Evolutionary conservation across 2,113 vertebrate species (phyloP).

Genomic region (Sylvilagus bachmani): DNA sequence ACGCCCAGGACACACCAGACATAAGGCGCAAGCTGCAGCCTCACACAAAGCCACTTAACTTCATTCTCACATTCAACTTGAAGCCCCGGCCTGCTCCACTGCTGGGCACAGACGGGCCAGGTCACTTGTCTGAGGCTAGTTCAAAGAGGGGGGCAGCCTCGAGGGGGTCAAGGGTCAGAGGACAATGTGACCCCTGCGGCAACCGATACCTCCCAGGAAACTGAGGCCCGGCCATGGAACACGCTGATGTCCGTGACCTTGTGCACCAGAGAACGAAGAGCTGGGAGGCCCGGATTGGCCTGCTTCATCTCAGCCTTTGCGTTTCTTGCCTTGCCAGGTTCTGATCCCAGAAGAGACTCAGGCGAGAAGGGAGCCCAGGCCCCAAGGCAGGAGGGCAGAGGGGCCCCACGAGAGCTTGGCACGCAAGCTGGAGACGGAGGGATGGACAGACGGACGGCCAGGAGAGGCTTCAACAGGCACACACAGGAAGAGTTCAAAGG

Average conservation of each 20-base stretch:
- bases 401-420: background rate
- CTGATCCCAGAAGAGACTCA: background rate
- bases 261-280: background rate
- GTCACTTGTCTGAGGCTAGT: background rate
- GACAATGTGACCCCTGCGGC: background rate
- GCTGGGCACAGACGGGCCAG: background rate
- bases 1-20: background rate
- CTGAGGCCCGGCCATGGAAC: rapidly evolving
- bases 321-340: background rate
- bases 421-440: no score
- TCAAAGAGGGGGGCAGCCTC: background rate
- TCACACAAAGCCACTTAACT: background rate
- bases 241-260: background rate
- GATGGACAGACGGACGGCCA: no score
- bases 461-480: background rate
- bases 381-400: background rate
- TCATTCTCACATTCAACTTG: background rate
- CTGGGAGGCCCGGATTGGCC: no score
- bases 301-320: no score
- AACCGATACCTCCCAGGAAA: background rate
- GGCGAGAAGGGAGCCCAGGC: background rate
- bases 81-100: background rate
- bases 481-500: background rate
- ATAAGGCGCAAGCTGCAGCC: background rate
- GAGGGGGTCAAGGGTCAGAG: background rate